Conservation (phyloP, 92 coral and sea anemone genomes). For the Porites evermanni region DNA sequence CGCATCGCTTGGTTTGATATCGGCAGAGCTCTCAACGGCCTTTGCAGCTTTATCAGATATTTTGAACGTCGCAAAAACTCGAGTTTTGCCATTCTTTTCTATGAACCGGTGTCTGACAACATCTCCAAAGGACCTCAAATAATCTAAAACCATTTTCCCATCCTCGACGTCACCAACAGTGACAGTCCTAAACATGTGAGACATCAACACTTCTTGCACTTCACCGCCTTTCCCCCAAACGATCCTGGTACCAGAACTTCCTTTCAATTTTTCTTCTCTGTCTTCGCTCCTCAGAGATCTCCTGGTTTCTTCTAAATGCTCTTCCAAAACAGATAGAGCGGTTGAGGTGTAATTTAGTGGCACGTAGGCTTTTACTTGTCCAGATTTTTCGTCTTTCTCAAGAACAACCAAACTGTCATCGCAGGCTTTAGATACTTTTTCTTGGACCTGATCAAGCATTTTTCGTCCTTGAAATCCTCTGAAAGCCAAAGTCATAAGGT, state of each 20-base stretch:
- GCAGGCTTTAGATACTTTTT: constrained; percentile 49
- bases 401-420: constrained; percentile 51
- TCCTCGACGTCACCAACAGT: constrained; percentile 33
- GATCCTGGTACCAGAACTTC: constrained; percentile 44
- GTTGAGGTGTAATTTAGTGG: constrained; percentile 27
- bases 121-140: constrained; percentile 41
- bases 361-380: constrained; percentile 58
- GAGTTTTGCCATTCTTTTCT: constrained; percentile 8
- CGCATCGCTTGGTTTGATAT: constrained; percentile 12
- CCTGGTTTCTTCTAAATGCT: constrained; percentile 55
- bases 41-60: constrained; percentile 12
- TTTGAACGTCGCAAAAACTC: constrained; percentile 54
- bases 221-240: constrained; percentile 74
- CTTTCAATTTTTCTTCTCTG: constrained; percentile 46
- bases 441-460: constrained; percentile 42
- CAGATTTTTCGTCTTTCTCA: constrained; percentile 46
- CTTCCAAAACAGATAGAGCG: constrained; percentile 50
- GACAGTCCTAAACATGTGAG: constrained; percentile 80
- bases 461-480: constrained; percentile 52
- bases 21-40: constrained; percentile 7
- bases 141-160: constrained; percentile 21
- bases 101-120: constrained; percentile 27
- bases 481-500: constrained; percentile 57
- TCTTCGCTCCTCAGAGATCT: constrained; percentile 51
- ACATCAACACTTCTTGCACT: constrained; percentile 74